Evolutionary conservation across 2,888 invertebrate genomes (phyloP), one percentile per base, ranked within the genome.

Genomic region (Scotopteryx bipunctaria): DNA sequence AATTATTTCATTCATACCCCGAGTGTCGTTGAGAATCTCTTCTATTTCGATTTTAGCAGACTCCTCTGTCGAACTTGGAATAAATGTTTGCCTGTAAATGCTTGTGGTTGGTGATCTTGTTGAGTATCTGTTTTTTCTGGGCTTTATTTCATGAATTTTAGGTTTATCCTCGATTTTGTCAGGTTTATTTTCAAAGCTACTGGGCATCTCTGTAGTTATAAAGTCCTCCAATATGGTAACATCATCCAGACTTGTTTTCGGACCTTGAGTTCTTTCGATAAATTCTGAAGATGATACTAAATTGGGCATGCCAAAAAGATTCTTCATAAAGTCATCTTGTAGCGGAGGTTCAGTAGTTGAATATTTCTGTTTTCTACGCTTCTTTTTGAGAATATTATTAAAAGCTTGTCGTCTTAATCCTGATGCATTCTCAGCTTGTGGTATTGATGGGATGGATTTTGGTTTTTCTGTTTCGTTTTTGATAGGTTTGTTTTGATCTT

Each of bases 21-120:
- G 76, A 5, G 91, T 91, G 74, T 94, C 94, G 63, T 92, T 92
- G 11, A 94, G 83, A 21, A 94, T 91, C 79, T 94, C 94, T 67
- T 94, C 89, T 36, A 94, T 92, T 84, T 94, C 94, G 44, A 92
- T 85, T 74, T 92, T 92, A 1, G 92, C 92, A 23, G 86, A 86
- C 55, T 90, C 78, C 67, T 86, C 83, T 43, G 84, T 83, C 11
- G 81, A 72, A 27, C 53, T 70, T 6, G 59, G 56, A 43, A 62
- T 33, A 15, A 59, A 54, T 40, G 54, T 32, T 37, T 57, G 67
- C 29, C 44, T 54, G 31, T 44, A 23, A 35, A 42, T 41, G 25
- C 64, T 51, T 42, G 67, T 68, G 15, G 68, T 67, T 3, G 66
- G 52, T 21, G 59, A 38, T 63, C 59, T 69, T 5, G 63, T 57